These are phyloP conservation scores for Ciconia stormi DNA, from an alignment of 2,113 vertebrate species.

Conservation along the genomic window DNA sequence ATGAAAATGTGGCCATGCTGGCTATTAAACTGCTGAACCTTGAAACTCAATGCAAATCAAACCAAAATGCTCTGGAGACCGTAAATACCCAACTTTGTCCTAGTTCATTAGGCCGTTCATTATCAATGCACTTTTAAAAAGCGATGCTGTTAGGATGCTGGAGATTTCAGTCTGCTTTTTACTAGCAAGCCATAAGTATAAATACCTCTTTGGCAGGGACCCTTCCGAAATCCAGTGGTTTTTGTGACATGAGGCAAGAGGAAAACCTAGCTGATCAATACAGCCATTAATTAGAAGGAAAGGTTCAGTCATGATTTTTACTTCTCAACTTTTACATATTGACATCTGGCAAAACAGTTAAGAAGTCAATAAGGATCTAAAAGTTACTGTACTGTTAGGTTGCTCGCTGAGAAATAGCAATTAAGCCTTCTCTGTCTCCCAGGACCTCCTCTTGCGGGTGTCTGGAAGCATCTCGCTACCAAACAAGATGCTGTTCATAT, in stretches of 20 bases:
- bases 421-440: background rate
- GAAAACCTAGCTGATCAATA: background rate
- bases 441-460: background rate
- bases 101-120: background rate
- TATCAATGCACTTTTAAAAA: background rate
- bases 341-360: conserved; percentile 24
- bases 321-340: background rate
- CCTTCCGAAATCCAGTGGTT: background rate
- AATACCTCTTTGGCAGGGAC: background rate
- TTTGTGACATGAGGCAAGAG: background rate
- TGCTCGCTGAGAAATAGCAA: background rate
- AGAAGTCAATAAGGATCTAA: background rate
- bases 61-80: background rate
- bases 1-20: background rate
- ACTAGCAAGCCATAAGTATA: background rate
- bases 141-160: background rate
- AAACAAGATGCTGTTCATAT: conserved; percentile 8
- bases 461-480: background rate
- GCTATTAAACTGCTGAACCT: conserved; percentile 5
- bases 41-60: conserved; percentile 15
- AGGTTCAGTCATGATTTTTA: background rate
- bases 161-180: background rate
- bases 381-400: background rate
- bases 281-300: conserved; percentile 30
- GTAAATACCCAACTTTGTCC: background rate